A percentile compares a stretch with the other conserved stretches of the same genome.
Evolutionary conservation across 1,140 invertebrate genomes (phyloP).

Genomic region (Uloborus diversus): DNA sequence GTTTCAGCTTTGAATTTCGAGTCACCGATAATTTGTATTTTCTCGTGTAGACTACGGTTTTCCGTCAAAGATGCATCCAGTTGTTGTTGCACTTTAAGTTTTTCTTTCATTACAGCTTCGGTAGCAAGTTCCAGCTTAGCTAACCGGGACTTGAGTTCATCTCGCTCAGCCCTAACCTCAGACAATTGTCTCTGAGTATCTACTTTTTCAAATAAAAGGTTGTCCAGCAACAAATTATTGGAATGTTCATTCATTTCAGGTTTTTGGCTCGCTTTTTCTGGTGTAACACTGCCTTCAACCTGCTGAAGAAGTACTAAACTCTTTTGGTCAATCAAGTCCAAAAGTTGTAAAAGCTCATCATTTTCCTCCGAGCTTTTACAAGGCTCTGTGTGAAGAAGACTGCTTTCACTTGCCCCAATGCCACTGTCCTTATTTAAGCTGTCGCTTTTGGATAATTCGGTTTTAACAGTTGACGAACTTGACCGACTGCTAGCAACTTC

Average conservation of each 20-base stretch:
- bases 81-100: constrained; percentile 35
- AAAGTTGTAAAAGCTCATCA: constrained; percentile 38
- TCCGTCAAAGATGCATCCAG: constrained; percentile 20
- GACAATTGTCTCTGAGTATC: constrained; percentile 39
- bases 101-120: constrained; percentile 40
- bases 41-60: constrained; percentile 29
- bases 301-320: constrained; percentile 36
- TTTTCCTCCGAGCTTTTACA: not conserved
- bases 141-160: constrained; percentile 38
- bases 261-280: not conserved
- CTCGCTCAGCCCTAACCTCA: constrained; percentile 47
- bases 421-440: constrained; percentile 46
- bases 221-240: constrained; percentile 1
- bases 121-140: constrained; percentile 52
- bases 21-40: constrained; percentile 19
- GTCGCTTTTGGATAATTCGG: constrained; percentile 25
- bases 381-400: not conserved
- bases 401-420: constrained; percentile 18
- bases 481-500: not conserved
- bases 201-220: constrained; percentile 34
- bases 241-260: not conserved
- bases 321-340: constrained; percentile 49
- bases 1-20: not conserved
- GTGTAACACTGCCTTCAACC: not conserved
- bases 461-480: not conserved